phyloP scores from a whole-genome alignment of 2,888 invertebrate species.

The Ectobius pallidus region DNA sequence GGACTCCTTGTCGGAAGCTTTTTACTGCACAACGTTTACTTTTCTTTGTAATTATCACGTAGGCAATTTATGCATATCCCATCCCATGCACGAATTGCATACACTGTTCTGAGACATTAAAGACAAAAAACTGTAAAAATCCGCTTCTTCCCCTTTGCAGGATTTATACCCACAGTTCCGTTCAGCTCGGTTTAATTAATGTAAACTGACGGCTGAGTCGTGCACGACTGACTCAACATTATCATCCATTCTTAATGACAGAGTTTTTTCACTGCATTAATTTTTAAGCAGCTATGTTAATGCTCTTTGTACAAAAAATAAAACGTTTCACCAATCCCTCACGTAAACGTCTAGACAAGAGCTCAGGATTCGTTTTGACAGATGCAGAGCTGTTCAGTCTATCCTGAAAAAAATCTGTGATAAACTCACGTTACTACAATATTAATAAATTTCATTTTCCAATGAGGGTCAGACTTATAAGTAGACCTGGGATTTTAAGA shows the following conservation, averaged over 20 bases:
- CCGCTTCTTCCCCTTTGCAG: background rate
- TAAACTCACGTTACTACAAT: too few species aligned
- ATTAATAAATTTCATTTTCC: too few species aligned
- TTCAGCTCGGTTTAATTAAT: background rate
- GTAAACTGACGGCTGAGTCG: background rate
- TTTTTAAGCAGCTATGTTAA: conserved; percentile 7
- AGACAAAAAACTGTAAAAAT: too few species aligned
- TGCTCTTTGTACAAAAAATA: background rate
- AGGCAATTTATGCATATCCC: too few species aligned
- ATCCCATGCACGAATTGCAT: too few species aligned
- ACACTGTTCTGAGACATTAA: too few species aligned
- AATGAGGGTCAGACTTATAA: too few species aligned
- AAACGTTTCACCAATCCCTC: background rate
- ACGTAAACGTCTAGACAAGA: background rate
- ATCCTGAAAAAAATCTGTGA: too few species aligned
- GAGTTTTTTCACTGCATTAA: conserved; percentile 14
- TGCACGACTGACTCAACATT: background rate
- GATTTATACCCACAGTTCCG: background rate
- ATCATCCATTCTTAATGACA: background rate
- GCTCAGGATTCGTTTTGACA: background rate
- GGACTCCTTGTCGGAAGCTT: too few species aligned
- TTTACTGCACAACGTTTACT: too few species aligned
- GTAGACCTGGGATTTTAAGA: too few species aligned
- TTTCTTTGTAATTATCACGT: too few species aligned
- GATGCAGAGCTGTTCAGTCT: background rate